Base-by-base conservation (phyloP, 1,140 invertebrate genomes). In the Lerema accius region DNA sequence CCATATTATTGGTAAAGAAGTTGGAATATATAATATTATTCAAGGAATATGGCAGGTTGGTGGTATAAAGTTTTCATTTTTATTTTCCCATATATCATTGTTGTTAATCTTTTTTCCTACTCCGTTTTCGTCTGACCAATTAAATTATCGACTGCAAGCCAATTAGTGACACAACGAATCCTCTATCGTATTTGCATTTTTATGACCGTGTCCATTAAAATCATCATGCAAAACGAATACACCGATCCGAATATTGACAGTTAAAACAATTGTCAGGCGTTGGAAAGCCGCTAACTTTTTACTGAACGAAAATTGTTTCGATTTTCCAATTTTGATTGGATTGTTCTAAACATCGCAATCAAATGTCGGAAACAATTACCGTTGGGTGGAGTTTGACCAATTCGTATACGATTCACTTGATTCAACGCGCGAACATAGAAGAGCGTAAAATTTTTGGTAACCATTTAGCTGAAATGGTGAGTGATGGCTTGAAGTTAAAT, bases 271-370 rank as follows among this genome's bases (percentile, higher is more conserved):
- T 58, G 56, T 48, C 56, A 28, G 32, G 48, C 43, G 37, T 48
- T 26, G 43, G 16, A 10, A 59, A 23, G 26, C 43, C 56, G 11
- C 43, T 10, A 26, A 48, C n/a, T 48, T 39, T 59, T 48, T 39
- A 59, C 15, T 39, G 32, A 23, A 6, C 19, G 43, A 32, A 48
- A 59, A 39, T 59, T 59, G 56, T 59, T 48, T 37, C 43, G 6
- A 59, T 48, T 59, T 59, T 37, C 5, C 28, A 15, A 50, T 16
- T 19, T 37, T 59, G 56, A 59, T 48, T 48, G 56, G 28, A 59
- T 59, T 48, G 43, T 59, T 59, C 55, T 58, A 46, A 58, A 58
- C 23, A 45, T 45, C n/a, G 40, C 53, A 56, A 45, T 56, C 53
- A 56, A 56, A 45, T n/a, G 51, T 55, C 32, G 39, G 10, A 56